Percentiles rank a stretch among this genome's conserved stretches.
Conservation (phyloP, 2,113 vertebrate species). For the Tetrax tetrax region DNA sequence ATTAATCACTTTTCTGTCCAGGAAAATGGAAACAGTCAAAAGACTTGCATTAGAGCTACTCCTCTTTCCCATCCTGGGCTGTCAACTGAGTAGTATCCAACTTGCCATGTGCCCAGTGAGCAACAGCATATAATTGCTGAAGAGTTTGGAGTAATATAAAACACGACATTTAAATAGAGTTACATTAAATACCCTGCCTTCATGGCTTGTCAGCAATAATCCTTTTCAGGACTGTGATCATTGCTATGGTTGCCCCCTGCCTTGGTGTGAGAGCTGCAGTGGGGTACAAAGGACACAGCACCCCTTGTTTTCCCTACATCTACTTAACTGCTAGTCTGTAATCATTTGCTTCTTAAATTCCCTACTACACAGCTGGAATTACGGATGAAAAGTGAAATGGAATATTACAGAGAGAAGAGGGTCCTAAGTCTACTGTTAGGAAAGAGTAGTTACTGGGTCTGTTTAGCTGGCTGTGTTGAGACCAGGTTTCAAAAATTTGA, state of each 20-base stretch:
- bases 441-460: not conserved
- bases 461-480: not conserved
- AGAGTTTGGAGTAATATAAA: not conserved
- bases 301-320: not conserved
- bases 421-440: not conserved
- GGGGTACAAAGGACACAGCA: not conserved
- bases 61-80: not conserved
- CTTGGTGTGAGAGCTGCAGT: not conserved
- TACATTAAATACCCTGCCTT: not conserved
- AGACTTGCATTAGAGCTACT: not conserved
- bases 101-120: not conserved
- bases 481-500: not conserved
- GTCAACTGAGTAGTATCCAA: not conserved
- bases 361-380: not conserved
- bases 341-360: not conserved
- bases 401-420: not conserved
- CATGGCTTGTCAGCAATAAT: not conserved
- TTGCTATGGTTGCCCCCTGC: not conserved
- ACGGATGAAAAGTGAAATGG: not conserved
- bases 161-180: not conserved
- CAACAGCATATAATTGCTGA: not conserved
- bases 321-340: not conserved
- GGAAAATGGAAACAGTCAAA: not conserved
- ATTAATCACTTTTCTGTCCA: not conserved
- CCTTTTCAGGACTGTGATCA: not conserved